Percentiles rank a stretch among this genome's conserved stretches.
phyloP scores from a whole-genome alignment of 2,888 invertebrate species.

The Sinhomidia bicolor region DNA sequence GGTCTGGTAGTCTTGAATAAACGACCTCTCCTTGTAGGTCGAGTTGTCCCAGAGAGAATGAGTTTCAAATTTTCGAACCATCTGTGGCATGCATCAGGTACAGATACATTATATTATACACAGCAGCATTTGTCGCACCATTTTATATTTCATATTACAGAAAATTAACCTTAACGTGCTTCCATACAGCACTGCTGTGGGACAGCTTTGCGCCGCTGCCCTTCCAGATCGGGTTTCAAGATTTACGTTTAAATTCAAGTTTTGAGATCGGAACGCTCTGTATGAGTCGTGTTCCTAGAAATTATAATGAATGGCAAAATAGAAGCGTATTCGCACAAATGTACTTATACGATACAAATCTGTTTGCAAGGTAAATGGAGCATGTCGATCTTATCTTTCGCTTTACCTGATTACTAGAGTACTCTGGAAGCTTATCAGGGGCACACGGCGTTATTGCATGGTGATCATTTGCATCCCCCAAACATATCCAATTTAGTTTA shows the following conservation, averaged over 20 bases:
- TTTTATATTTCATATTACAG: too few species aligned
- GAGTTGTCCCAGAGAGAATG: constrained; percentile 93
- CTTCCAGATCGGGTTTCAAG: constrained; percentile 87
- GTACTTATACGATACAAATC: too few species aligned
- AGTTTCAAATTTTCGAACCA: constrained; percentile 98
- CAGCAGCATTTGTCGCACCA: background rate
- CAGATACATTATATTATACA: too few species aligned
- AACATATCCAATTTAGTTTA: constrained; percentile 94
- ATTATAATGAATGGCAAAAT: background rate
- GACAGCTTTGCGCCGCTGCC: constrained; percentile 84
- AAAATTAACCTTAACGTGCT: constrained; percentile 89
- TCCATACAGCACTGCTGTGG: constrained; percentile 92
- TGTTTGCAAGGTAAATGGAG: too few species aligned
- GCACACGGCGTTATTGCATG: constrained; percentile 97
- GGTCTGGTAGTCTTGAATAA: constrained; percentile 93
- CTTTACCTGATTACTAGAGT: constrained; percentile 93
- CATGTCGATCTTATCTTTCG: background rate
- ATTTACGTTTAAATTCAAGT: constrained; percentile 89
- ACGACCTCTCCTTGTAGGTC: constrained; percentile 95
- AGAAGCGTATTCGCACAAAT: too few species aligned
- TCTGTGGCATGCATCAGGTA: too few species aligned
- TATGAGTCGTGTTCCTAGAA: constrained; percentile 94
- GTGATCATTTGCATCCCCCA: constrained; percentile 97
- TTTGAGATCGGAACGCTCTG: constrained; percentile 95
- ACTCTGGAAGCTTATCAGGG: constrained; percentile 97